phyloP scores from a whole-genome alignment of 2,113 vertebrate genomes.

The Cephalopholis sonnerati region DNA sequence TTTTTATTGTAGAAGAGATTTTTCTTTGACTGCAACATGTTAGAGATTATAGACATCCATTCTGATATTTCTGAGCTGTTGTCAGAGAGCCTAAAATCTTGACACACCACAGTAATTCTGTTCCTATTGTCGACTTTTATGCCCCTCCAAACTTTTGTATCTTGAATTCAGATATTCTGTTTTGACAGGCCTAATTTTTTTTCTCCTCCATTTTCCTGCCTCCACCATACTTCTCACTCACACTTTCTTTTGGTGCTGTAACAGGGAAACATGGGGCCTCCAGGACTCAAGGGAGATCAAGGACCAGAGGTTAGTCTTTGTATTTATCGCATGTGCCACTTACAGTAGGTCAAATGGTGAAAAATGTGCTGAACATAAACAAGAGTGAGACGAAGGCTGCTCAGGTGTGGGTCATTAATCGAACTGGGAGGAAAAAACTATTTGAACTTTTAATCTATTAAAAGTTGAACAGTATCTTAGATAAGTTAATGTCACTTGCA shows the following conservation, averaged over 20 bases:
- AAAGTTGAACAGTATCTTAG: too few relatives aligned
- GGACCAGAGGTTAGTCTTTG: slow-evolving; percentile 86
- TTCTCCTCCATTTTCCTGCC: slow-evolving; percentile 4
- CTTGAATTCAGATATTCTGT: slow-evolving; percentile 6
- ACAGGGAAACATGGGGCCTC: slow-evolving; percentile 87
- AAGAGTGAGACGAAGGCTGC: neutral
- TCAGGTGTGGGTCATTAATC: neutral
- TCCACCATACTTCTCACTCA: neutral
- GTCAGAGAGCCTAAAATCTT: neutral
- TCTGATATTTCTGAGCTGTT: slow-evolving; percentile 8
- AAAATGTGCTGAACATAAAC: slow-evolving; percentile 17
- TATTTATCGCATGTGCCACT: slow-evolving; percentile 27
- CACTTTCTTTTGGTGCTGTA: slow-evolving; percentile 72
- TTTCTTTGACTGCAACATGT: neutral
- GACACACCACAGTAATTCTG: neutral
- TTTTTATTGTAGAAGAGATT: slow-evolving; percentile 14
- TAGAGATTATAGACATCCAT: neutral
- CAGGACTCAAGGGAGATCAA: slow-evolving; percentile 88
- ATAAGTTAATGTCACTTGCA: too few relatives aligned
- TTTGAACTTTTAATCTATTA: neutral
- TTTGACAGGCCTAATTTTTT: slow-evolving; percentile 2
- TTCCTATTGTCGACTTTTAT: neutral
- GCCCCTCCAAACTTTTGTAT: neutral
- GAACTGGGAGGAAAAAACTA: neutral
- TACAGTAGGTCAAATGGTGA: slow-evolving; percentile 4